These are phyloP conservation scores for Schizotus pectinicornis DNA, from an alignment of 2,888 invertebrate genomes.

Conservation along the genomic window DNA sequence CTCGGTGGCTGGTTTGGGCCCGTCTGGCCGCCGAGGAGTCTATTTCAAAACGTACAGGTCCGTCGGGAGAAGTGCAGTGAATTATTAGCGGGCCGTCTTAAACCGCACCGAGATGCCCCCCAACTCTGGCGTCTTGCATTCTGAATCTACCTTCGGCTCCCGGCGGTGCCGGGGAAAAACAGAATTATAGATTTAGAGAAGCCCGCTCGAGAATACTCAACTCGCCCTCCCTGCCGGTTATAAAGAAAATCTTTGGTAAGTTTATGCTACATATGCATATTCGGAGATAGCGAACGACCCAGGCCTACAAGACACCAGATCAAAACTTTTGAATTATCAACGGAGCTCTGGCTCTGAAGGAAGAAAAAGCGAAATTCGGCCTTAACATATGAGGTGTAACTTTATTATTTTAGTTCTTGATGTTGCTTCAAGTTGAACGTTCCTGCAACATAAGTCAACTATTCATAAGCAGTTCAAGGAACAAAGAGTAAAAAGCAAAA, in stretches of 20 bases:
- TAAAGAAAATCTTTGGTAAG: not conserved
- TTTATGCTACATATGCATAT: not conserved
- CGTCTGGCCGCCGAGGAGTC: slow-evolving; percentile 21
- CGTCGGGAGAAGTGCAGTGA: slow-evolving; percentile 24
- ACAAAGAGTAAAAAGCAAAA: too few relatives aligned
- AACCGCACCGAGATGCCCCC: slow-evolving; percentile 33
- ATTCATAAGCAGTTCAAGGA: too few relatives aligned
- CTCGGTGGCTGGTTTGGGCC: not conserved
- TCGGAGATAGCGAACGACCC: not conserved
- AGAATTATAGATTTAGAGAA: slow-evolving; percentile 38
- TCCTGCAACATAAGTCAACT: too few relatives aligned
- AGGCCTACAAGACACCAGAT: not conserved
- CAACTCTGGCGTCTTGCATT: slow-evolving; percentile 17
- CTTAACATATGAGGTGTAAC: too few relatives aligned
- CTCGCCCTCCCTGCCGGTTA: not conserved
- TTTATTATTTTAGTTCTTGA: too few relatives aligned
- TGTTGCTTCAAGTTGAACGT: too few relatives aligned
- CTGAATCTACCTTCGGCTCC: slow-evolving; percentile 18
- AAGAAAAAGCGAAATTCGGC: too few relatives aligned
- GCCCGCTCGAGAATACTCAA: slow-evolving; percentile 27
- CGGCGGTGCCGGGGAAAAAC: slow-evolving; percentile 34
- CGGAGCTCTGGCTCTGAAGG: too few relatives aligned
- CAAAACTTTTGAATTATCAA: not conserved
- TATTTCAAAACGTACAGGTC: slow-evolving; percentile 32
- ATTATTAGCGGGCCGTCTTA: slow-evolving; percentile 35